Evolutionary conservation across 1,140 invertebrate genomes (phyloP).

Genomic region (Trypoxylus dichotomus): DNA sequence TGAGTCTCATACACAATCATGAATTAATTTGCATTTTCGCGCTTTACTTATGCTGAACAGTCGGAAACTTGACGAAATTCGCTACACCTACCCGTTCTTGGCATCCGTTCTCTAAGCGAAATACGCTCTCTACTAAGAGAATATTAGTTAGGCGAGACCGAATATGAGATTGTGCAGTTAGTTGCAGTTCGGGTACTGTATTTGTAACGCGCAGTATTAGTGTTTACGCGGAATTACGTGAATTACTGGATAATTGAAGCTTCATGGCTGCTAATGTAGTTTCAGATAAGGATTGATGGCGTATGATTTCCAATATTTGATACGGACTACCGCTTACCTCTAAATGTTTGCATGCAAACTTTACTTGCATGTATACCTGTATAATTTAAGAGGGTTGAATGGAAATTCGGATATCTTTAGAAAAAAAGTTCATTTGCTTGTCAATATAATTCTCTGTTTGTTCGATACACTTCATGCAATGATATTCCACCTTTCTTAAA

Average conservation of each 20-base stretch:
- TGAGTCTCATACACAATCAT: background rate
- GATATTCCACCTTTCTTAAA: too few relatives aligned
- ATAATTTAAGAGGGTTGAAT: too few relatives aligned
- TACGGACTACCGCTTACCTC: too few relatives aligned
- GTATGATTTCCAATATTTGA: background rate
- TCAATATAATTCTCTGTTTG: too few relatives aligned
- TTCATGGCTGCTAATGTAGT: background rate
- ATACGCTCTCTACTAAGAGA: background rate
- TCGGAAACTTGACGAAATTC: background rate
- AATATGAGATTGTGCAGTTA: background rate
- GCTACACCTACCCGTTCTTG: background rate
- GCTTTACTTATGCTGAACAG: background rate
- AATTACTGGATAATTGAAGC: background rate
- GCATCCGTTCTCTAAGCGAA: background rate
- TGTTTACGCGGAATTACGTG: background rate
- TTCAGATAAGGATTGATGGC: background rate
- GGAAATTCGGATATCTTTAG: too few relatives aligned
- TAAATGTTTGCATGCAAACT: too few relatives aligned
- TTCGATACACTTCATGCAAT: too few relatives aligned
- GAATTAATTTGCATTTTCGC: constrained; percentile 3
- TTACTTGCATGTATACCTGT: too few relatives aligned
- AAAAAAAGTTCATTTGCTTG: too few relatives aligned
- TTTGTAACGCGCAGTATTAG: background rate
- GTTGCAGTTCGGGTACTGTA: background rate
- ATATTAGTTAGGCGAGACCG: background rate